Percentiles rank a stretch among this genome's conserved stretches.
Evolutionary conservation across 2,113 vertebrate species (phyloP).

Genomic region (Anoura caudifer): DNA sequence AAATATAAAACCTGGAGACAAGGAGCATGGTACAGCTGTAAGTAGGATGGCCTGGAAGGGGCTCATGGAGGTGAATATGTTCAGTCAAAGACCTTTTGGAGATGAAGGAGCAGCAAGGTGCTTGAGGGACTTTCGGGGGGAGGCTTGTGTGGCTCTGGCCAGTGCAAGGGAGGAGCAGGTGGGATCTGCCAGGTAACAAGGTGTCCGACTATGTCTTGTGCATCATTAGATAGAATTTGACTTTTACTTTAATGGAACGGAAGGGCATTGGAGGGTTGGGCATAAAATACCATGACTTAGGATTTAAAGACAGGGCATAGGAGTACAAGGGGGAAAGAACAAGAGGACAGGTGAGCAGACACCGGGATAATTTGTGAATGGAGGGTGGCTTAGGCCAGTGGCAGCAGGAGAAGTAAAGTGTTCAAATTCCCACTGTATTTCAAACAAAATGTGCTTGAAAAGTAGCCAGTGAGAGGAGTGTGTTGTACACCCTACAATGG

Average conservation of each 20-base stretch:
- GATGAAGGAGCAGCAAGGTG: neutral
- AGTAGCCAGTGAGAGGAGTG: neutral
- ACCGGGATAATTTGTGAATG: neutral
- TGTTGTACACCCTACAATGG: neutral
- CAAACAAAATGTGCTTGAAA: neutral
- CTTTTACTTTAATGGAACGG: neutral
- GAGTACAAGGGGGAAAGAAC: neutral
- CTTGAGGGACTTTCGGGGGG: neutral
- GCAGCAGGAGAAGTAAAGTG: neutral
- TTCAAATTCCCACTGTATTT: neutral
- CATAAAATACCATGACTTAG: neutral
- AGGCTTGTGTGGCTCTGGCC: rapidly evolving
- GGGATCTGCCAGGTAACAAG: neutral
- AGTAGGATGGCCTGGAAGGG: neutral
- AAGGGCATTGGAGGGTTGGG: neutral
- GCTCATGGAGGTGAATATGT: neutral
- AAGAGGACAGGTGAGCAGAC: too few species aligned
- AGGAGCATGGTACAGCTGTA: neutral
- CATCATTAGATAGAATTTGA: neutral
- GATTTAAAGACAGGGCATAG: neutral
- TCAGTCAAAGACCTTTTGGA: neutral
- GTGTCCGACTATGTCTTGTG: rapidly evolving
- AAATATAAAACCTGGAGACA: neutral
- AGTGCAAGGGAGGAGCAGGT: too few species aligned
- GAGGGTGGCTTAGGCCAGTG: neutral